These are phyloP conservation scores for Amphimallon solstitiale DNA, from an alignment of 2,888 invertebrate species.

Conservation along the genomic window DNA sequence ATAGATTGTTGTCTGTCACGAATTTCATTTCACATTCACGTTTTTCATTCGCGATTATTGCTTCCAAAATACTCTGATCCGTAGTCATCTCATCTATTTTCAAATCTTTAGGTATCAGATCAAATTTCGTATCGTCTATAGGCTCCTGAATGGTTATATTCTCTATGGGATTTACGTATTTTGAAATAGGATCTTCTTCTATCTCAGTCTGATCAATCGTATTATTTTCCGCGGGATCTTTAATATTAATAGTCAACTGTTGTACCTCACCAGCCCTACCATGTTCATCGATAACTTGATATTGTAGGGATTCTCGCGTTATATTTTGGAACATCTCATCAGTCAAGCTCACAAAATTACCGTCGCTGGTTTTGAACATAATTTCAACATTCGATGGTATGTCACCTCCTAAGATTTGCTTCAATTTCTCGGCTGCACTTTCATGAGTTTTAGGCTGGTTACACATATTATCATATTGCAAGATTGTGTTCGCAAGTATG, in stretches of 20 bases:
- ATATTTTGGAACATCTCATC: conserved; percentile 68
- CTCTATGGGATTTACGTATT: conserved; percentile 40
- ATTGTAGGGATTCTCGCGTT: conserved; percentile 56
- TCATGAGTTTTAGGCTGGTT: conserved; percentile 29
- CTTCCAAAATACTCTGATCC: conserved; percentile 38
- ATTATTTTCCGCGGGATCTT: conserved; percentile 21
- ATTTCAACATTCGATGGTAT: conserved; percentile 65
- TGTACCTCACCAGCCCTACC: conserved; percentile 58
- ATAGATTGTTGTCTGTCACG: conserved; percentile 14
- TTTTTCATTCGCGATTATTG: conserved; percentile 37
- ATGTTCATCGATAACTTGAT: conserved; percentile 60
- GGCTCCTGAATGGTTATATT: conserved; percentile 30
- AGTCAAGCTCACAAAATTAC: conserved; percentile 72
- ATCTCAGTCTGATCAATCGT: conserved; percentile 2
- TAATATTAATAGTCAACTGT: conserved; percentile 48
- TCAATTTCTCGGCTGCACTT: conserved; percentile 55
- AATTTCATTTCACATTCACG: conserved; percentile 35
- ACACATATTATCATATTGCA: conserved; percentile 42
- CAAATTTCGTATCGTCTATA: conserved; percentile 16
- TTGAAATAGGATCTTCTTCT: conserved; percentile 38
- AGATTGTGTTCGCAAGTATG: conserved; percentile 35
- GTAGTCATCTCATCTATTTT: conserved; percentile 36
- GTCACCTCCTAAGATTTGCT: conserved; percentile 58
- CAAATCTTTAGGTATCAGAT: conserved; percentile 12
- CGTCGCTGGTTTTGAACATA: conserved; percentile 73